Evolutionary conservation across 1,140 invertebrate species (phyloP).

Genomic region (Limonius californicus): DNA sequence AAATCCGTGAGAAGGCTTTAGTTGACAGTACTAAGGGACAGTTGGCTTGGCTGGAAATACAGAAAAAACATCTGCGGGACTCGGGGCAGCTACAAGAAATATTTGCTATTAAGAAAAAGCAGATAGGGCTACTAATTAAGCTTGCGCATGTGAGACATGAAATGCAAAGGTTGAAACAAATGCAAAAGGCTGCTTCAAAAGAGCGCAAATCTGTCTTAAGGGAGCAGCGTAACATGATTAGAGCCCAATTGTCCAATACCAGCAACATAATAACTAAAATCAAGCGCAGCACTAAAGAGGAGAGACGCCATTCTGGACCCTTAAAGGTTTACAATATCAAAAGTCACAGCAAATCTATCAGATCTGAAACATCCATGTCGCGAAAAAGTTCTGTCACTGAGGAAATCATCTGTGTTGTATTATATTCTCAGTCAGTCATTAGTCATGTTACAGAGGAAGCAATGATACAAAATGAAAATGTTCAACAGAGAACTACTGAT

Average conservation of each 20-base stretch:
- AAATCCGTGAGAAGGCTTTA: constrained; percentile 43
- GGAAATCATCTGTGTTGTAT: constrained; percentile 28
- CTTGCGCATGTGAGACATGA: constrained; percentile 44
- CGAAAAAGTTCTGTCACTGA: constrained; percentile 28
- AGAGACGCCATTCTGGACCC: constrained; percentile 32
- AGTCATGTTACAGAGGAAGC: constrained; percentile 17
- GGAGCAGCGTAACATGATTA: constrained; percentile 41
- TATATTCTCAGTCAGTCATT: constrained; percentile 23
- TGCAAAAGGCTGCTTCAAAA: constrained; percentile 43
- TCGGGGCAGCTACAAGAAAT: constrained; percentile 43
- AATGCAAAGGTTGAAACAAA: constrained; percentile 46
- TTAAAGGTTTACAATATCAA: constrained; percentile 34
- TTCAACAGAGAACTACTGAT: background rate
- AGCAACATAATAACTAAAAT: constrained; percentile 33
- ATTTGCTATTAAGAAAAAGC: constrained; percentile 45
- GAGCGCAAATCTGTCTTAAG: constrained; percentile 40
- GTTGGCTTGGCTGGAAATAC: constrained; percentile 44
- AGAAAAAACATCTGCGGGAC: constrained; percentile 44
- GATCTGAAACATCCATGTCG: constrained; percentile 26
- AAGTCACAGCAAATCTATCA: constrained; percentile 17
- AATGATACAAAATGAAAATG: background rate
- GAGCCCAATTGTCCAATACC: constrained; percentile 37
- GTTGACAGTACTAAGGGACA: constrained; percentile 43
- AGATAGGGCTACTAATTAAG: constrained; percentile 43
- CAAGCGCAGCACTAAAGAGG: constrained; percentile 16